Base-by-base conservation (phyloP, 1,140 invertebrate species). In the Listronotus bonariensis region DNA sequence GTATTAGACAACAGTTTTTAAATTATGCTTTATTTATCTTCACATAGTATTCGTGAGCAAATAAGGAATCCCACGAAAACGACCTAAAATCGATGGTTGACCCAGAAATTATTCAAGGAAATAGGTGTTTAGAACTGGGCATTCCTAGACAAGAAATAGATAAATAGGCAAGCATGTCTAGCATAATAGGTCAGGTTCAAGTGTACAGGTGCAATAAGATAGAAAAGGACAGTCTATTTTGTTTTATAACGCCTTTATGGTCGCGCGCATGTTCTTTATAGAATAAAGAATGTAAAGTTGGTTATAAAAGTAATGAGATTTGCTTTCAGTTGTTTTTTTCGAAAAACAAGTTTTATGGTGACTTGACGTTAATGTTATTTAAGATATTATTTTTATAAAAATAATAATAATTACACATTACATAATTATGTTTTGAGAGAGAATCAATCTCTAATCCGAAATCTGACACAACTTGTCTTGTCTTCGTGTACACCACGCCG, bases 131-230 rank as follows among this genome's bases (percentile, higher is more conserved):
- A 67, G 20, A 68, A 18, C 70, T 74, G 68, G 71, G 67, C 68
- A 70, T 69, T 65, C 72, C 67, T 73, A 68, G 67, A 68, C 58
- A 55, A 63, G 42, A 63, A 63, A 12, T 63, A 63, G 61, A 46
- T 63, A 63, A 63, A 63, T 63, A 49, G 62, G 53, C 31, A 65
- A 57, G 41, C 45, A 57, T 26, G 31, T 57, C 62, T 63, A 56
- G 52, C 70, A 71, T 77, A 73, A 71, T 74, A 76, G 75, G 75
- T 76, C 73, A 76, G 73, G 75, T 77, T 77, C 75, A 77, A 77
- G 74, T 74, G 64, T 65, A 66, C 75, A 77, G 73, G 74, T 77
- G 75, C 67, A 74, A 72, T 60, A 38, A 15, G 64, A n/a, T 57
- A 57, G 62, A 65, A 46, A 64, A 64, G 53, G 61, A 64, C 10